Evolutionary conservation across 2,113 vertebrate species (phyloP), one percentile per base, ranked within the genome.

Genomic region (Archocentrus centrarchus): DNA sequence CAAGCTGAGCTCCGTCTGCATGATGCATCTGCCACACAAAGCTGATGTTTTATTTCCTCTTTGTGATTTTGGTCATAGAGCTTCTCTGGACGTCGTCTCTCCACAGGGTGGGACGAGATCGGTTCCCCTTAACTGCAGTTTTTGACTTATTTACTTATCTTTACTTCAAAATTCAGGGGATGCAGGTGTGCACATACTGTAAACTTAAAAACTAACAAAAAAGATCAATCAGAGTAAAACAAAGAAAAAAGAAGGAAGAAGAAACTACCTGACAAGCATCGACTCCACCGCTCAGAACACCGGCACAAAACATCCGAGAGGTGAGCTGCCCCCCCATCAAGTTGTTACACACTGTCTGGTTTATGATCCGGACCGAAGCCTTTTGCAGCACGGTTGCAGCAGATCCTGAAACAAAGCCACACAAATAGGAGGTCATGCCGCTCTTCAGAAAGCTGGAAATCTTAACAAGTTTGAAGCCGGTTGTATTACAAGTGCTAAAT

Each of bases 181-280:
- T 1, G 13, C 44, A 47, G 47, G 15, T 6, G 47, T 15, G 5
- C 1, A 15, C 47, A 15, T 6, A 50, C 47, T 50, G 47, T 50
- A 17, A 41, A 9, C 37, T 9, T 39, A 15, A 24, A 66, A 8
- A 47, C 32, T 35, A 18, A 53, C 7, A 53, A 53, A 53, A 20
- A 20, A 3, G 6, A 47, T 47, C 15, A 47, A 47, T 4, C 6
- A 22, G 4, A 59, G 9, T 22, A 22, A 39, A 17, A 75, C 3
- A 11, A 8, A 58, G 7, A 47, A 47, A 60, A 37, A 30, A 79
- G 47, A 27, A 37, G 11, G 3, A 66, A 27, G 20, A 30, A 68
- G 47, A 22, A 50, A 84, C 76, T 96, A 99, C 98, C 96, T 98
- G 97, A 94, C 98, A 99, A 47, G 98, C 98, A 90, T 99, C 98